phyloP scores from a whole-genome alignment of 1,140 invertebrate genomes.

The Cydia strobilella region DNA sequence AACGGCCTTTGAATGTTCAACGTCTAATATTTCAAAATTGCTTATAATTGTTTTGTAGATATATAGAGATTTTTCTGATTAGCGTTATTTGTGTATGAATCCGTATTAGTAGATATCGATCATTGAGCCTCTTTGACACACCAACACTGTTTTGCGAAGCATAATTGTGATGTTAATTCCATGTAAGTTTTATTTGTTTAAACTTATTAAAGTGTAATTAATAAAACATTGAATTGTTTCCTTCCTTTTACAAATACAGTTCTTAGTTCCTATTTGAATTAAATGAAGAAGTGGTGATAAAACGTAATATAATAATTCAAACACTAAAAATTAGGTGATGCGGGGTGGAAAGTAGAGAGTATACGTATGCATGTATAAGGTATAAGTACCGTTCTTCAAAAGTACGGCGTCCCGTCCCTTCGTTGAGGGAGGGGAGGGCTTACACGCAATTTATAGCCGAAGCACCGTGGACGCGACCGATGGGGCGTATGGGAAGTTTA shows the following conservation, averaged over 20 bases:
- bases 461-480: constrained; percentile 7
- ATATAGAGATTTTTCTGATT: constrained; percentile 51
- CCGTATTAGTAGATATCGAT: constrained; percentile 35
- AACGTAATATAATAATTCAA: not conserved
- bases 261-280: not conserved
- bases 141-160: constrained; percentile 75
- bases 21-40: constrained; percentile 50
- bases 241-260: not conserved
- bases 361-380: constrained; percentile 27
- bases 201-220: constrained; percentile 76
- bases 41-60: constrained; percentile 50
- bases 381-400: constrained; percentile 26
- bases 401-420: constrained; percentile 23
- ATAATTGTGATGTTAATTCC: constrained; percentile 76
- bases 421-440: constrained; percentile 13
- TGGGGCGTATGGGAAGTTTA: constrained; percentile 15
- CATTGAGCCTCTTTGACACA: constrained; percentile 55
- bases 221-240: constrained; percentile 22
- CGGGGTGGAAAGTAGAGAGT: not conserved
- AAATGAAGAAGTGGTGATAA: not conserved
- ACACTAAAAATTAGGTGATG: constrained; percentile 12
- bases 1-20: constrained; percentile 44
- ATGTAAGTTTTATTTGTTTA: constrained; percentile 75
- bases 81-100: constrained; percentile 49
- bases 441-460: constrained; percentile 25